Evolutionary conservation across 2,797 vertebrate genomes (phyloP), one percentile per base, ranked within the genome.

Genomic region (Acestrorhynchus altus): DNA sequence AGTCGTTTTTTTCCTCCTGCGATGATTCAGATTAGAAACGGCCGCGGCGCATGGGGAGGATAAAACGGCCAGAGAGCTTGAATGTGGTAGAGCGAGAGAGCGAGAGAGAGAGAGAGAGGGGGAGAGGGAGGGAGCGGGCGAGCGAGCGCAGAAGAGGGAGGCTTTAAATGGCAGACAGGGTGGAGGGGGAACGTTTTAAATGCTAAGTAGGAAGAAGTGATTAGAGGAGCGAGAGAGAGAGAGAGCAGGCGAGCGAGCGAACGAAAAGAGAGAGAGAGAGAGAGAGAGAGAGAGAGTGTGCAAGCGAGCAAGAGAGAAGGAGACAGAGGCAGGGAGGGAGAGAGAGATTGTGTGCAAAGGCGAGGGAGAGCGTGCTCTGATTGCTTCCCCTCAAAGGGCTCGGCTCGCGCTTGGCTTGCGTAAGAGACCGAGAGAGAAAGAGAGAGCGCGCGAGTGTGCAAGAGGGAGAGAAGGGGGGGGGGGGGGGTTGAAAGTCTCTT

Each of bases 181-280:
- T 68, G 60, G 72, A 63, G 46, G 59, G 71, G 65, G 70, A 70
- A 56, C 40, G 70, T 81, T 83, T 78, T 79, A 85, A 85, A 85
- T 83, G 76, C 83, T 81, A 79, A 83, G 72, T 68, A 81, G 77
- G 59, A 83, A 74, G 68, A 74, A 79, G 74, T 80, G 65, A 80
- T 83, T 81, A 81, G 66, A 77, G 70, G 68, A 65, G 60, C 15
- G 63, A 8, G 61, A 28, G 68, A 56, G 46, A 56, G 46, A 8
- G 51, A 52, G 20, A 8, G 51, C 2, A 7, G 10, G 51, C 20
- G 51, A 52, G 20, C 2, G 31, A 35, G 31, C 31, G 31, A 35
- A 35, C 2, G 31, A 35, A 6, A n/a, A 35, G 31, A 6, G 31
- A 35, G 31, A 35, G 31, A 35, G 31, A 35, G 31, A 35, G 6